Evolutionary conservation across 2,113 vertebrate genomes (phyloP).

Genomic region (Mesocricetus auratus): DNA sequence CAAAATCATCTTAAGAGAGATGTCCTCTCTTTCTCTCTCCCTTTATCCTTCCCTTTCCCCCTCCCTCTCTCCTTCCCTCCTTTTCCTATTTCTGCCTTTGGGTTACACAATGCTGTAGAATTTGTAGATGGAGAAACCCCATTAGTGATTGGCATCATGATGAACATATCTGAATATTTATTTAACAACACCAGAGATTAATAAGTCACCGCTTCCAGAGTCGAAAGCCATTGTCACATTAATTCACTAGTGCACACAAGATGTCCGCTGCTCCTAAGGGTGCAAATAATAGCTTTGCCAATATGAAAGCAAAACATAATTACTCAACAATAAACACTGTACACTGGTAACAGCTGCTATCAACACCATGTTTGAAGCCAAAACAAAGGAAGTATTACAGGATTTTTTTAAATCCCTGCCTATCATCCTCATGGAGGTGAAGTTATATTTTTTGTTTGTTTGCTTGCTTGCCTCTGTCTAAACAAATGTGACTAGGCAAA

Average conservation of each 20-base stretch:
- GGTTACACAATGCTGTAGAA: conserved; percentile 71
- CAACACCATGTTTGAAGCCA: conserved; percentile 61
- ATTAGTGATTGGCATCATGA: conserved; percentile 58
- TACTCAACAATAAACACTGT: conserved; percentile 80
- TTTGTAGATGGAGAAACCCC: conserved; percentile 76
- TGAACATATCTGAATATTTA: conserved; percentile 74
- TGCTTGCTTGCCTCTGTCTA: conserved; percentile 25
- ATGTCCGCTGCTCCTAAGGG: conserved; percentile 69
- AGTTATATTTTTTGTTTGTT: conserved; percentile 4
- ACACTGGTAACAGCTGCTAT: conserved; percentile 71
- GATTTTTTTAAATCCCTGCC: conserved; percentile 50
- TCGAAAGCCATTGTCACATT: conserved; percentile 75
- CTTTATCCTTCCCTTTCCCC: not conserved
- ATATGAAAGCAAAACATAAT: conserved; percentile 77
- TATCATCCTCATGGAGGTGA: conserved; percentile 47
- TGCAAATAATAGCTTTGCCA: conserved; percentile 78
- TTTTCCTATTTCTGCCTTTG: conserved; percentile 45
- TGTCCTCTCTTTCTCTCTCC: conserved; percentile 61
- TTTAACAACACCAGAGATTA: conserved; percentile 71
- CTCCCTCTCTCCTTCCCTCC: not conserved
- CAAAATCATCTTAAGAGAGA: conserved; percentile 69
- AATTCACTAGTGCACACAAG: conserved; percentile 67
- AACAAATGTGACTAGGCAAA: conserved; percentile 21
- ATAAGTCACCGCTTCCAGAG: conserved; percentile 76
- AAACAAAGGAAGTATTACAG: conserved; percentile 74